Base-by-base conservation (phyloP, 2,113 vertebrate genomes). In the Carettochelys insculpta region DNA sequence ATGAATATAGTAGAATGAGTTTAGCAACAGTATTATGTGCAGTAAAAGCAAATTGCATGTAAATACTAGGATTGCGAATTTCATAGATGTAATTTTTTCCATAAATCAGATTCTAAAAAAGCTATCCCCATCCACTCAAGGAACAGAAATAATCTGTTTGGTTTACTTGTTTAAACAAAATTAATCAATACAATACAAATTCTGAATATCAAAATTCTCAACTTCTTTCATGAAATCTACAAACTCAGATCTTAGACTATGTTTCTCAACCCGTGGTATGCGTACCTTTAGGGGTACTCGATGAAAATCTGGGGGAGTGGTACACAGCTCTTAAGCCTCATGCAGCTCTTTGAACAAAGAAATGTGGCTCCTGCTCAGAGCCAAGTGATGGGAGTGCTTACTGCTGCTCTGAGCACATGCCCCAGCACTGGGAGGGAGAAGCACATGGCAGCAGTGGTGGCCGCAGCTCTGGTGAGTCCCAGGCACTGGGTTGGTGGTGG, bases 211-310 rank as follows among this genome's bases (percentile, higher is more conserved):
- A n/a, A 38, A 2, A 77, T 93, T 45, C 84, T 90, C 82, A 94
- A 93, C 43, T 92, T 80, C 92, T 94, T 90, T 88, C 94, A 94
- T 93, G 90, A 53, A 91, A 88, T 90, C 83, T 79, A 82, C 86
- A 75, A 25, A 27, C 50, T 83, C 75, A 91, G 86, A 93, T 92
- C 88, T n/a, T n/a, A n/a, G n/a, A n/a, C n/a, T n/a, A n/a, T n/a
- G n/a, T n/a, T n/a, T n/a, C n/a, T n/a, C n/a, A n/a, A n/a, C n/a
- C n/a, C n/a, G n/a, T n/a, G n/a, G n/a, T n/a, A n/a, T n/a, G n/a
- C n/a, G n/a, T n/a, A n/a, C n/a, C n/a, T n/a, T n/a, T n/a, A n/a
- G n/a, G n/a, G n/a, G n/a, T n/a, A n/a, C n/a, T n/a, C n/a, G n/a
- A n/a, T n/a, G n/a, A n/a, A n/a, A n/a, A n/a, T n/a, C n/a, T n/a